Evolutionary conservation across 2,797 vertebrate genomes (phyloP), one percentile per base, ranked within the genome.

Genomic region (Leucoraja ocellata): DNA sequence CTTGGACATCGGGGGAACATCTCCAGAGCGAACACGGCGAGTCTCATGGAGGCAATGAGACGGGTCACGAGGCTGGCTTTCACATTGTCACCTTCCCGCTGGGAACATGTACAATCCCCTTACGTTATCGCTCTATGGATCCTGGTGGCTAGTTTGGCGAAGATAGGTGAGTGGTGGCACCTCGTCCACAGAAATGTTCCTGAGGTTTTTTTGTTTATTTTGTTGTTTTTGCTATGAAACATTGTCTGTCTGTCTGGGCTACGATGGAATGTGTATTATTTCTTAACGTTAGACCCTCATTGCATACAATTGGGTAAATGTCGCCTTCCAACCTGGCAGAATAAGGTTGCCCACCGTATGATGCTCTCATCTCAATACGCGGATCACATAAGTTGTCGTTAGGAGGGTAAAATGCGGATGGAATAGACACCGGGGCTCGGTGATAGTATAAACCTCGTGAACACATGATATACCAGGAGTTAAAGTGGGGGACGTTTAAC

Each of bases 41-140:
- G 9, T 25, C 36, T 46, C 36, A n/a, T 9, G 71, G 23, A 73
- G 36, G 71, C 0, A 92, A 92, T 32, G 68, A 92, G 23, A 92
- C 90, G 10, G 6, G 14, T 0, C 84, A 32, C 28, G 39, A 25
- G 23, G 1, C 2, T 9, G 10, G 93, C 23, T 84, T 93, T 88
- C 93, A 76, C 0, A 93, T 94, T 39, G 78, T 95, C 93, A 91
- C 93, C 68, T 93, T 94, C 5, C 5, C 63, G 65, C 23, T 94
- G 94, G 95, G 83, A 92, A 0, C 63, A 93, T 0, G 9, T 94
- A 39, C 91, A 36, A 23, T 36, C 68, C 1, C 95, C 94, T 23
- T 94, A 94, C 93, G 71, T 95, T 58, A 36, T 94, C 28, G 2
- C 94, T 10, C 28, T 93, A 23, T 96, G 95, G 95, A 93, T 94